Base-by-base conservation (phyloP, 2,888 invertebrate species). In the Allacma fusca region DNA sequence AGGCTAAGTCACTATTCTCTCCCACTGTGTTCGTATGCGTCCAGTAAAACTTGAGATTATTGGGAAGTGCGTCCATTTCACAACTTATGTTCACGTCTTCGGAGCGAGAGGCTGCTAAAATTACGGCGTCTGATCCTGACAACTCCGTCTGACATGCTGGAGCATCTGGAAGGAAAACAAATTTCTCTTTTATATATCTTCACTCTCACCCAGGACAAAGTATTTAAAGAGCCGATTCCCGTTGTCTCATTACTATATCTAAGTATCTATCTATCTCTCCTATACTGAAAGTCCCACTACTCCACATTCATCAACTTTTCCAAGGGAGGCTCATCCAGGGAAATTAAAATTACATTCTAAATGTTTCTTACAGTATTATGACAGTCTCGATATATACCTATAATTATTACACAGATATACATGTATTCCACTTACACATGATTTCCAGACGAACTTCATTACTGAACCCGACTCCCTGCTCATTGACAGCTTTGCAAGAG, bases 401-500 rank as follows among this genome's bases (percentile, higher is more conserved):
- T n/a, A n/a, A n/a, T n/a, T n/a, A n/a, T n/a, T n/a, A n/a, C n/a
- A n/a, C n/a, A n/a, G n/a, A n/a, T n/a, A n/a, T n/a, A n/a, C n/a
- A n/a, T n/a, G n/a, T n/a, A n/a, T n/a, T n/a, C n/a, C n/a, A 92
- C 94, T 93, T 88, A 95, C 95, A 95, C 89, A 95, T 94, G 81
- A 95, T 94, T 83, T 94, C 89, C 85, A 95, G 91, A 83, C 91
- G 91, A 84, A 95, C 90, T 86, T 93, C 92, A 87, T 95, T 93
- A 89, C 94, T 95, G 86, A 92, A 91, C 72, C 94, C 94, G 88
- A 94, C 94, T 29, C 95, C 94, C 88, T 95, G 93, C 75, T 91
- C 91, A 88, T 96, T 96, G 85, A 93, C 92, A 80, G 94, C 95
- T 80, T 94, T 92, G 88, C 96, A 96, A 83, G 93, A 92, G 88